phyloP scores from a whole-genome alignment of 2,797 vertebrate genomes.

The Rhinatrema bivittatum region DNA sequence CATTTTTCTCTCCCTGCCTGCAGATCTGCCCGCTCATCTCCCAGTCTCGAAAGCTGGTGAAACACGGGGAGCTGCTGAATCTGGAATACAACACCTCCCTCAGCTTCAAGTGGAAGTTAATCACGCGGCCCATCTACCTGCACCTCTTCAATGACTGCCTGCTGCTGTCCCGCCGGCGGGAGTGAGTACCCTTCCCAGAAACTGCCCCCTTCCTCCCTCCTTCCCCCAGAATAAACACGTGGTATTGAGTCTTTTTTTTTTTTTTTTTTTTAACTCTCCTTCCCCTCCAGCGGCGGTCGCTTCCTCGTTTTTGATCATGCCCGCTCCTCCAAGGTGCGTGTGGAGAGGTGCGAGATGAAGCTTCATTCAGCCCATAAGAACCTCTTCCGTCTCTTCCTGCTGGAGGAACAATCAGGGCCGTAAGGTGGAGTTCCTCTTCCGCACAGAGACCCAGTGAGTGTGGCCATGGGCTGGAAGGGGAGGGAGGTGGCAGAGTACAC shows the following conservation, averaged over 20 bases:
- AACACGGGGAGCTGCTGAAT: constrained; percentile 66
- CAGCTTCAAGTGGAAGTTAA: constrained; percentile 71
- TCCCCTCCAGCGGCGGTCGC: constrained; percentile 56
- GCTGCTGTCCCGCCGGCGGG: constrained; percentile 82
- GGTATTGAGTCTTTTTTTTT: neutral
- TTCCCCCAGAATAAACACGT: no score
- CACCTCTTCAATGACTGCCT: constrained; percentile 95
- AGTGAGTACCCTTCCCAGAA: constrained; percentile 67
- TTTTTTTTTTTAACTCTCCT: neutral
- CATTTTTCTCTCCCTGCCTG: neutral
- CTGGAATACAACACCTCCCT: constrained; percentile 51
- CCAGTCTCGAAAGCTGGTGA: constrained; percentile 83
- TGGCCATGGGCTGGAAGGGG: neutral
- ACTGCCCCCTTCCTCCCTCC: constrained; percentile 11
- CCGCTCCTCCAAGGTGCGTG: constrained; percentile 70
- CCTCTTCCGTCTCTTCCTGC: constrained; percentile 76
- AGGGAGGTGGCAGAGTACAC: neutral
- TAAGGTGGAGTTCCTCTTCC: constrained; percentile 69
- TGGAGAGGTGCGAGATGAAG: constrained; percentile 84
- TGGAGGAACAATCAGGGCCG: constrained; percentile 41
- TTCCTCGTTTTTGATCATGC: constrained; percentile 87
- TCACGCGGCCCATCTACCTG: constrained; percentile 72
- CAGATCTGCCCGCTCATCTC: constrained; percentile 96
- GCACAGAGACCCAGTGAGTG: constrained; percentile 85
- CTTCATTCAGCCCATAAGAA: constrained; percentile 84